Conservation (phyloP, 2,113 vertebrate species). For the Petroica traversi region DNA sequence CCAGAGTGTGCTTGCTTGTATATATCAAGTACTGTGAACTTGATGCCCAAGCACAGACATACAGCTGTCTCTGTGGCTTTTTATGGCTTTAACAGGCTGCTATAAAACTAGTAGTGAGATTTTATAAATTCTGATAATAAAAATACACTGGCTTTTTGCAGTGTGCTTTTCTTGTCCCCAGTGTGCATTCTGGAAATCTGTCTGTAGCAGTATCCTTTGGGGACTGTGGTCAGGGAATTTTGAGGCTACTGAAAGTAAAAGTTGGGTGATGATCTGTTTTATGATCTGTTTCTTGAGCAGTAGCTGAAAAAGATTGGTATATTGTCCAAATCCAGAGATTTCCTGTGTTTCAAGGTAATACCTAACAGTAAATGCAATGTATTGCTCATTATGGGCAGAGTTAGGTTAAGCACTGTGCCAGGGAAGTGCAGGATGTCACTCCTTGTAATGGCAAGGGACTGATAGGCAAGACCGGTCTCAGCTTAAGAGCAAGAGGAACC, state of each 20-base stretch:
- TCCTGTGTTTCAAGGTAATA: background rate
- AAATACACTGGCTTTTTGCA: background rate
- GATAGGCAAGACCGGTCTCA: background rate
- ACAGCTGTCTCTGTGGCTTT: background rate
- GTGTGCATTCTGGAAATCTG: background rate
- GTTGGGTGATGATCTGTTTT: background rate
- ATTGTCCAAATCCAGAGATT: background rate
- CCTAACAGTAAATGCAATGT: background rate
- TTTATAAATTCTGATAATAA: constrained; percentile 4
- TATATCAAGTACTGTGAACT: background rate
- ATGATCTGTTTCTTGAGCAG: background rate
- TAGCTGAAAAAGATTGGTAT: background rate
- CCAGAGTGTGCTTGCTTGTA: background rate
- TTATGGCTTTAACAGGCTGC: background rate
- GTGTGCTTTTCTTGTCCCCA: background rate
- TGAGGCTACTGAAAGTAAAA: background rate
- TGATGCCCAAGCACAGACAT: background rate
- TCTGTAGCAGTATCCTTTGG: background rate
- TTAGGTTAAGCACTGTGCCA: background rate
- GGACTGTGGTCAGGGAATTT: background rate
- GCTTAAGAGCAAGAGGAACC: background rate
- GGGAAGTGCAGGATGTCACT: background rate
- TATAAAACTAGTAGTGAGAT: background rate
- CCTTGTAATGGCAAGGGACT: background rate
- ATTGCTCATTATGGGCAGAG: background rate